Evolutionary conservation across 2,797 vertebrate genomes (phyloP), one percentile per base, ranked within the genome.

Genomic region (Sebastes flavidus): DNA sequence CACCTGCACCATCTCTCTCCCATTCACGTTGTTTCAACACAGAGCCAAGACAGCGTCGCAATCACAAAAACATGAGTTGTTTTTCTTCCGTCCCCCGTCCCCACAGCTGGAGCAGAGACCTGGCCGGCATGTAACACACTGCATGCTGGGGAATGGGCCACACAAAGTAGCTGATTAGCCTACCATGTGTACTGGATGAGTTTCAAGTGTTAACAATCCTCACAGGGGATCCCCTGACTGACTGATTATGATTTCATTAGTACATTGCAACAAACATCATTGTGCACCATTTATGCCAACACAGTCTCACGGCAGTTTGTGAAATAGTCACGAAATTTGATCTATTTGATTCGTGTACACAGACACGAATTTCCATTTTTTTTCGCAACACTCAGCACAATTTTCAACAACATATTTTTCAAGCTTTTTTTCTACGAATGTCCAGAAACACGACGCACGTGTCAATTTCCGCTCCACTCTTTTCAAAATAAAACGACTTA

Each of bases 1-100:
- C 91, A 95, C 93, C 92, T 94, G 92, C 88, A 88, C 75, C 70
- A 54, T 59, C 65, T 29, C 52, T 38, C 29, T 76, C 70, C 72
- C 76, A 34, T 68, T 82, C 74, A 65, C 52, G 82, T 71, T 73
- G 54, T 61, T 49, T 30, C 72, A 67, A 20, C 42, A 67, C 36
- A 4, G 32, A 82, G 77, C 66, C 52, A 61, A 73, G 60, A 46
- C 66, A 49, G 60, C 59, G 49, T 63, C 62, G 36, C 42, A 1
- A 84, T 69, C 75, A 61, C 60, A 80, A 87, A 89, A 88, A 85
- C 85, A 88, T 5, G 3, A 22, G 25, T 59, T 88, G 84, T 91
- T 88, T 89, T 87, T 70, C 77, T 73, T 75, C 75, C 18, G 1
- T 62, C 62, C 16, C 66, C 24, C 34, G 8, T 22, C 24, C 63